Percentiles rank a stretch among this genome's conserved stretches.
These are phyloP conservation scores for Dasysyrphus albostriatus DNA, from an alignment of 2,888 invertebrate species.

Conservation along the genomic window DNA sequence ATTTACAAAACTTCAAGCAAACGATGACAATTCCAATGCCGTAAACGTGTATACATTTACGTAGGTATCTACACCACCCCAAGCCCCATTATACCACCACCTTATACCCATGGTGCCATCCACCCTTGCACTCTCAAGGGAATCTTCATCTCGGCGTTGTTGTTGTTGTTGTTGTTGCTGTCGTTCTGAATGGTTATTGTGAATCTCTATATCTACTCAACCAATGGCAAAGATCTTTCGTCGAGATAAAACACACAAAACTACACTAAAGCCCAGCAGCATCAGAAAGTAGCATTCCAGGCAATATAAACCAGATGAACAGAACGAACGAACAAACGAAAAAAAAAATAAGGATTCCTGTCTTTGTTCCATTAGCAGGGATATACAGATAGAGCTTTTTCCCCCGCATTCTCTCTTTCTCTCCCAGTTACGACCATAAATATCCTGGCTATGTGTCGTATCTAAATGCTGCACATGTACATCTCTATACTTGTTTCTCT, in stretches of 20 bases:
- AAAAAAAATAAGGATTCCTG: slow-evolving; percentile 49
- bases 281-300: slow-evolving; percentile 51
- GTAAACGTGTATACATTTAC: background rate
- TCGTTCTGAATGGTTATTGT: slow-evolving; percentile 77
- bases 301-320: slow-evolving; percentile 41
- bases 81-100: slow-evolving; percentile 29
- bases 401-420: background rate
- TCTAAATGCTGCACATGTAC: slow-evolving; percentile 72
- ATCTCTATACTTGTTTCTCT: slow-evolving; percentile 5
- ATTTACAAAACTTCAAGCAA: slow-evolving; percentile 54
- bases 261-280: slow-evolving; percentile 57
- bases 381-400: slow-evolving; percentile 35
- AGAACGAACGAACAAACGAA: background rate
- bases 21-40: slow-evolving; percentile 72
- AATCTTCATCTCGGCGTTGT: slow-evolving; percentile 78
- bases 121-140: slow-evolving; percentile 76
- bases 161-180: slow-evolving; percentile 73
- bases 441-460: slow-evolving; percentile 72
- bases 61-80: slow-evolving; percentile 1
- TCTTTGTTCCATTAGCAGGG: slow-evolving; percentile 66
- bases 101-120: slow-evolving; percentile 10
- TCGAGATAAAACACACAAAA: slow-evolving; percentile 77
- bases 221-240: slow-evolving; percentile 77
- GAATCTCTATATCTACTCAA: slow-evolving; percentile 76
- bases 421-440: slow-evolving; percentile 52